Evolutionary conservation across 2,113 vertebrate genomes (phyloP).

Genomic region (Semnopithecus entellus): DNA sequence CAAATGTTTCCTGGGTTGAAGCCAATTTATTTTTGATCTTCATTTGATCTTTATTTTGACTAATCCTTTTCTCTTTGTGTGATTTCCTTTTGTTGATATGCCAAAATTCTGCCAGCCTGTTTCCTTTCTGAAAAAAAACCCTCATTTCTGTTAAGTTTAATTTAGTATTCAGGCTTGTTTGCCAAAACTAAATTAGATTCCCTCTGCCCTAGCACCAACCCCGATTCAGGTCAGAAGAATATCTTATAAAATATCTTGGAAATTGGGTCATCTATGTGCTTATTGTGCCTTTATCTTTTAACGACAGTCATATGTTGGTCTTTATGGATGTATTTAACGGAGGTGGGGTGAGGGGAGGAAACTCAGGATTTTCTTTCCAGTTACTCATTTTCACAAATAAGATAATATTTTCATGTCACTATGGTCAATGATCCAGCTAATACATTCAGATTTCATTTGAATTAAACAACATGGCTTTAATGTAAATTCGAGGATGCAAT

Average conservation of each 20-base stretch:
- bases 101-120: constrained; percentile 87
- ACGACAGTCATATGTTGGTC: neutral
- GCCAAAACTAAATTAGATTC: constrained; percentile 84
- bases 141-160: constrained; percentile 84
- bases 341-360: too few species aligned
- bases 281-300: constrained; percentile 63
- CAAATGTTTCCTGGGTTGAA: constrained; percentile 84
- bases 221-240: constrained; percentile 64
- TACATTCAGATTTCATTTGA: constrained; percentile 4
- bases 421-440: neutral
- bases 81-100: constrained; percentile 87
- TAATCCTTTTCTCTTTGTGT: constrained; percentile 87
- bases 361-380: neutral
- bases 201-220: constrained; percentile 39
- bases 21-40: constrained; percentile 86
- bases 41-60: constrained; percentile 88
- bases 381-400: constrained; percentile 39
- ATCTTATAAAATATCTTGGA: constrained; percentile 74
- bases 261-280: constrained; percentile 72
- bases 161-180: constrained; percentile 82
- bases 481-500: neutral
- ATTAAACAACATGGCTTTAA: neutral
- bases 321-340: neutral
- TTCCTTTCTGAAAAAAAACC: constrained; percentile 82
- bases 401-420: neutral